These are phyloP conservation scores for Seira ritae DNA, from an alignment of 2,888 invertebrate genomes.

Conservation along the genomic window DNA sequence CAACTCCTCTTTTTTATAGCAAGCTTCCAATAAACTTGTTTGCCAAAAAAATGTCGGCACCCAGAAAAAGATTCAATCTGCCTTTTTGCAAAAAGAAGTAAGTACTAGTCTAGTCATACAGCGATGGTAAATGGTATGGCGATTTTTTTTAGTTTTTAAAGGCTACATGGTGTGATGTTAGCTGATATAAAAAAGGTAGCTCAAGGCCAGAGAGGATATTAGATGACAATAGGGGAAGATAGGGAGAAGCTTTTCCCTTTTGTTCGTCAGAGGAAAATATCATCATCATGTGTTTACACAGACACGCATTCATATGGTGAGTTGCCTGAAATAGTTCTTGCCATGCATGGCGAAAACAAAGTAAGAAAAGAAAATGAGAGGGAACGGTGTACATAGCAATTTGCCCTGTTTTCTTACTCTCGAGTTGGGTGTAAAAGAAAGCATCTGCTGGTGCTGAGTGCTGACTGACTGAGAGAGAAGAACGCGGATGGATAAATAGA, in stretches of 20 bases:
- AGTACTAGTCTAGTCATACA: neutral
- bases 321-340: too few species aligned
- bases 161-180: constrained; percentile 14
- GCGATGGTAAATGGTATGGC: neutral
- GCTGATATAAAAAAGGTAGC: constrained; percentile 32
- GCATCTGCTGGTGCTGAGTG: neutral
- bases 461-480: too few species aligned
- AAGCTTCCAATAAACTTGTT: constrained; percentile 10
- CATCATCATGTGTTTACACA: constrained; percentile 5
- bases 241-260: constrained; percentile 3
- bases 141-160: constrained; percentile 11
- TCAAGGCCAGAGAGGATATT: constrained; percentile 41
- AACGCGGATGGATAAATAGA: neutral
- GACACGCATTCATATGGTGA: neutral
- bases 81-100: constrained; percentile 7
- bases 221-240: constrained; percentile 37
- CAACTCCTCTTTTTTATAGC: constrained; percentile 9
- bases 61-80: constrained; percentile 34
- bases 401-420: constrained; percentile 3
- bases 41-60: neutral
- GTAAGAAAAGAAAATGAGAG: constrained; percentile 24
- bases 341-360: constrained; percentile 15
- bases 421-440: neutral
- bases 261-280: constrained; percentile 5
- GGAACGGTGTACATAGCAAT: constrained; percentile 4